Percentiles rank a stretch among this genome's conserved stretches.
Evolutionary conservation across 2,888 invertebrate genomes (phyloP).

Genomic region (Ophion ventricosus): DNA sequence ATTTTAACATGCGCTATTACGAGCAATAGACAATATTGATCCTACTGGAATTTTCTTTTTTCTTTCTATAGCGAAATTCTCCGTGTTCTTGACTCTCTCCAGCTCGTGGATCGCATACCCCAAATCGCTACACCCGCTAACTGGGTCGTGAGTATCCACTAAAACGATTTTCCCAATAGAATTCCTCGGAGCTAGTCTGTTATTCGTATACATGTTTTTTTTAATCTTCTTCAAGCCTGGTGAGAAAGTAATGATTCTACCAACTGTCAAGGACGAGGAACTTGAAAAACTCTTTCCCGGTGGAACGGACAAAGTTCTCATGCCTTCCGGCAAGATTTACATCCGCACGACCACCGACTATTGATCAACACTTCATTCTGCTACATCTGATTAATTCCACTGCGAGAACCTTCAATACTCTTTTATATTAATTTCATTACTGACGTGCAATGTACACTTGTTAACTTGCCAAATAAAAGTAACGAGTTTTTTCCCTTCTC

Average conservation of each 20-base stretch:
- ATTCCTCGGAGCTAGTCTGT: neutral
- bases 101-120: slow-evolving; percentile 88
- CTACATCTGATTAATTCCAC: neutral
- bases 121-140: slow-evolving; percentile 93
- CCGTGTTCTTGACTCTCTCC: slow-evolving; percentile 92
- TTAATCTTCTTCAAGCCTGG: slow-evolving; percentile 85
- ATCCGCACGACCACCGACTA: slow-evolving; percentile 90
- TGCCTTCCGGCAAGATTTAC: slow-evolving; percentile 92
- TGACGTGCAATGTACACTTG: neutral
- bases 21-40: slow-evolving; percentile 20
- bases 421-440: neutral
- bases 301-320: slow-evolving; percentile 87
- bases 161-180: slow-evolving; percentile 6
- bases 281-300: slow-evolving; percentile 88
- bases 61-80: slow-evolving; percentile 89
- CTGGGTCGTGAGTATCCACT: slow-evolving; percentile 88
- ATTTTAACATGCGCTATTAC: neutral
- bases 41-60: slow-evolving; percentile 17
- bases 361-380: slow-evolving; percentile 70
- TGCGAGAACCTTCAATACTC: neutral
- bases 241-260: slow-evolving; percentile 92
- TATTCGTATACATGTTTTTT: neutral
- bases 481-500: neutral
- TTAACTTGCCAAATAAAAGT: neutral
- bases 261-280: slow-evolving; percentile 88